Base-by-base conservation (phyloP, 2,797 vertebrate genomes). In the Danio albolineatus region DNA sequence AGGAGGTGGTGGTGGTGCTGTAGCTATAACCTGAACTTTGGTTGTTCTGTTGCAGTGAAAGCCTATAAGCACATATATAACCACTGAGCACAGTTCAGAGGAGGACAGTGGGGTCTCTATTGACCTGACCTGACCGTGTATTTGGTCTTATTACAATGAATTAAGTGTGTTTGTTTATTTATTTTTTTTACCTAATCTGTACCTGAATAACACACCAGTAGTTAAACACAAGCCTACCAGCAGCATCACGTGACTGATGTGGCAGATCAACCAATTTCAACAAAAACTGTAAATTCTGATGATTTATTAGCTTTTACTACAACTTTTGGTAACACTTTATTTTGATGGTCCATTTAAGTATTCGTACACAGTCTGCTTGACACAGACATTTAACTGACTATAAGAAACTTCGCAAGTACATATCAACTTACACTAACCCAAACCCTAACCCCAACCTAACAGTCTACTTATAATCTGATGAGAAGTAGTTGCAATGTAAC, bases 71-170 rank as follows among this genome's bases (percentile, higher is more conserved):
- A 17, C 53, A 71, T 61, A n/a, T n/a, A n/a, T n/a, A n/a, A n/a
- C n/a, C n/a, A 77, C 60, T 38, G 39, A 73, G 53, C 38, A 28
- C 36, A 75, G 71, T 66, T 44, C 69, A 80, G 43, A 59, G 51
- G 43, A 49, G 54, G 16, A 6, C 28, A 76, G 4, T n/a, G 38
- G 54, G 53, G 51, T n/a, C 16, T 44, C 16, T 16, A 28, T 12
- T 79, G 73, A 79, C 65, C 82, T 65, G 60, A 76, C 43, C 39
- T 79, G 66, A 76, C 59, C 56, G 14, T 16, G 53, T 73, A 16
- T 21, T 59, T 73, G 13, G 6, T 13, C 13, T 8, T 70, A 36
- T 10, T 59, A 36, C 19, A 44, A 28, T n/a, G 5, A 46, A 57
- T 10, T 7, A 28, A 43, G 14, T 57, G 53, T 7, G 12, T 12